Base-by-base conservation (phyloP, 1,140 invertebrate genomes). In the Nasonia longicornis region DNA sequence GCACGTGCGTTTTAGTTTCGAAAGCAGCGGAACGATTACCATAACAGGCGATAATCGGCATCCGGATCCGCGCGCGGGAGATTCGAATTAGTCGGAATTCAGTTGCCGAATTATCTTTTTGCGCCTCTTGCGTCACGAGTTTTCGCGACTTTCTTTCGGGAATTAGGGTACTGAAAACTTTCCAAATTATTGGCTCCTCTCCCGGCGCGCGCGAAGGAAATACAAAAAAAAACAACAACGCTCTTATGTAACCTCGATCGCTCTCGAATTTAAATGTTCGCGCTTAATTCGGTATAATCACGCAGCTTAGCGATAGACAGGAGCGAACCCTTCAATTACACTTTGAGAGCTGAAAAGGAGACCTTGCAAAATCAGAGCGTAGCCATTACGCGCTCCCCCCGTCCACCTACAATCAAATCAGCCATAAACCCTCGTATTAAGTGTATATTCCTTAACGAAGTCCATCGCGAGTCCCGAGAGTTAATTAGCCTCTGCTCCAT, bases 1-100 rank as follows among this genome's bases (percentile, higher is more conserved):
- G 38, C 38, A 42, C 38, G 38, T 42, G 38, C 69, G 31, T 70
- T 31, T 70, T 12, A 35, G 6, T 70, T 70, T 70, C 69, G 69
- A 70, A 70, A 70, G 26, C 52, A 42, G 38, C 38, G 38, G 66
- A 29, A 67, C 66, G 22, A 67, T 67, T 67, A 67, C 66, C 26
- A 4, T 11, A 67, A 70, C 35, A 38, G 31, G 7, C 29, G 26
- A 35, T 20, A 38, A 70, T 70, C 29, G 35, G 10, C 69, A 70
- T 70, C 35, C 35, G 31, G 12, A 70, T 31, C 20, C 16, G 10
- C 12, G 66, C 66, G 69, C 69, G 14, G 6, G 69, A 38, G 31
- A 70, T 38, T 58, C 35, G 16, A 38, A 38, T 70, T 38, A 38
- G 69, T 38, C 31, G 38, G 31, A 70, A 31, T 70, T 38, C 3